Evolutionary conservation across 2,113 vertebrate genomes (phyloP), one percentile per base, ranked within the genome.

Genomic region (Uria lomvia): DNA sequence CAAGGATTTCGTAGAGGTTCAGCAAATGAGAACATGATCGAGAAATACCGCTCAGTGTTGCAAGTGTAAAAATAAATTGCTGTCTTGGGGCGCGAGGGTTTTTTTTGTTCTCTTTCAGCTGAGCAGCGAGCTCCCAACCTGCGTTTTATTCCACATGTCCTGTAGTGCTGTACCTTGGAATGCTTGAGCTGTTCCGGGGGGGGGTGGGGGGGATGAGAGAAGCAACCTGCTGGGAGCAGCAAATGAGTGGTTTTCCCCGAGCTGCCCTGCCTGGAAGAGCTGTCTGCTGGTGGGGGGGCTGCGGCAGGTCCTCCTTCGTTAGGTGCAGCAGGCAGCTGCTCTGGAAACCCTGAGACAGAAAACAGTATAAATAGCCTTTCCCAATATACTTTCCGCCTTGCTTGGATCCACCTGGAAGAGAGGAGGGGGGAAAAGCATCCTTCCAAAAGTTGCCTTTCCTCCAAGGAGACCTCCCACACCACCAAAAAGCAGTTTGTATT

Each of bases 1-100:
- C 42, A 29, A 95, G 92, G 84, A 82, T 91, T 82, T 96, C 0
- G 0, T 71, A 70, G 95, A 92, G 84, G 66, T 78, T 94, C 80
- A 53, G 76, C 86, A 91, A 75, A 89, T 63, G 76, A 80, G 92
- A 95, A 90, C 79, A 65, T 18, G 86, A 56, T 81, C 0, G 4
- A 95, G 92, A 94, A 92, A 91, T 53, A 75, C 83, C 2, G 3
- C 90, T 94, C 47, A 22, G 92, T 5, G 2, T 38, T 30, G 65
- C 2, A 2, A 77, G 72, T 85, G 70, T 85, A 87, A 96, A 95
- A 97, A 97, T 85, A 94, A 92, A 78, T 30, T 0, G 12, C 45
- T 63, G 65, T 85, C 92, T 91, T 47, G 63, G 67, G 87, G 73
- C 2, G 5, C 3, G 4, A 26, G 24, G 2, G 47, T 11, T 49